Conservation (phyloP, 2,113 vertebrate genomes). For the Labrus mixtus region DNA sequence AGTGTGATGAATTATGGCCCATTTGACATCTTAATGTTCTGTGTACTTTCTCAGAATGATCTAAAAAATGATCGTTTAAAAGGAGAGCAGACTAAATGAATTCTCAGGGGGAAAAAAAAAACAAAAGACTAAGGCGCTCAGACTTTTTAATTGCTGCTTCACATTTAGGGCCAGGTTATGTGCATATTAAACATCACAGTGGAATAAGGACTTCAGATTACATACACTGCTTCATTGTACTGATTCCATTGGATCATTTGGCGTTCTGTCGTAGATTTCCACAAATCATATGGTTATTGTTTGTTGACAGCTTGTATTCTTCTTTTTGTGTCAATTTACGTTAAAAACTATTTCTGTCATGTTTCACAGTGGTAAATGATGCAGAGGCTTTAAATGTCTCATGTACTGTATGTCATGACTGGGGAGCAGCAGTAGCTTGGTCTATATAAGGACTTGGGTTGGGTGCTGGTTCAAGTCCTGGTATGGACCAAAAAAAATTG, state of each 20-base stretch:
- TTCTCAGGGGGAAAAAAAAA: conserved; percentile 5
- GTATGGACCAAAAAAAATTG: no score
- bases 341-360: conserved; percentile 6
- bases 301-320: not conserved
- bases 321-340: conserved; percentile 9
- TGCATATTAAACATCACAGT: conserved; percentile 9
- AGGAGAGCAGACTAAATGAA: conserved; percentile 35
- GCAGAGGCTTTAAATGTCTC: not conserved
- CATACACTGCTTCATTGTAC: not conserved
- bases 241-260: not conserved
- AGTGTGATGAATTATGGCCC: conserved; percentile 65
- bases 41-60: conserved; percentile 41
- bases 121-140: conserved; percentile 15
- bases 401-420: not conserved
- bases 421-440: no score
- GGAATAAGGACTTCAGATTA: not conserved
- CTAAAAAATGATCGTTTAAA: not conserved
- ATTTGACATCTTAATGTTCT: conserved; percentile 71
- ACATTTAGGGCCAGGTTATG: not conserved
- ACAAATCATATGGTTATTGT: not conserved
- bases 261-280: not conserved
- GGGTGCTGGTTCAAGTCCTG: no score
- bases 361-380: not conserved
- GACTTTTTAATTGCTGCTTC: conserved; percentile 14
- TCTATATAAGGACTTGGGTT: no score